These are phyloP conservation scores for Caenorhabditis afra DNA, from an alignment of 2,888 invertebrate species.

Conservation along the genomic window DNA sequence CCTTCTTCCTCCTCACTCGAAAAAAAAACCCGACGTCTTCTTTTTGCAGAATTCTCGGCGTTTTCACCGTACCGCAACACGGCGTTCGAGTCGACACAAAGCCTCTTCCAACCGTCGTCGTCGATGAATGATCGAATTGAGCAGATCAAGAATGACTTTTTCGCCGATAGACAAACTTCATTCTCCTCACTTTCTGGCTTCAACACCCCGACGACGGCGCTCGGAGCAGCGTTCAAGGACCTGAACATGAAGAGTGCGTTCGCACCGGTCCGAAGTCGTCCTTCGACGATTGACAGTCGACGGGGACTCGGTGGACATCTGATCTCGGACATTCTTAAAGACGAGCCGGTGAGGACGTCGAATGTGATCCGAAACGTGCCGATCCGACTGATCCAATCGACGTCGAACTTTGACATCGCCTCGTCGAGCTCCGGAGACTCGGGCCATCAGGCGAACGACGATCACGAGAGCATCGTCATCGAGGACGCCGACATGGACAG, in stretches of 20 bases:
- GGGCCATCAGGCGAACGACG: conserved; percentile 49
- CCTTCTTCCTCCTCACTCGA: too few relatives aligned
- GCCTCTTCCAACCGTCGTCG: conserved; percentile 52
- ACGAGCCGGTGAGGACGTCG: conserved; percentile 16
- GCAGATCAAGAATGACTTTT: conserved; percentile 58
- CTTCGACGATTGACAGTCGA: conserved; percentile 43
- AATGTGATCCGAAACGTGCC: conserved; percentile 51
- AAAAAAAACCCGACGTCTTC: background rate
- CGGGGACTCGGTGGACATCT: conserved; percentile 59
- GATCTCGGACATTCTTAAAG: conserved; percentile 42
- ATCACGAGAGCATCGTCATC: conserved; percentile 52
- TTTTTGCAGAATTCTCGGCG: conserved; percentile 47
- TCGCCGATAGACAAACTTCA: conserved; percentile 43
- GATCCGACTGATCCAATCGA: conserved; percentile 42
- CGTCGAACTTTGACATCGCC: conserved; percentile 44
- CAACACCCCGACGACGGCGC: conserved; percentile 70
- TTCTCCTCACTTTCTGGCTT: conserved; percentile 67
- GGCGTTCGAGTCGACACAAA: conserved; percentile 59
- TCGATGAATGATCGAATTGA: conserved; percentile 58
- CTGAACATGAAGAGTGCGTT: conserved; percentile 65
- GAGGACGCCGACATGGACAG: conserved; percentile 65
- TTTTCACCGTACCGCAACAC: conserved; percentile 63
- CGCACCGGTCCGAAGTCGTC: background rate
- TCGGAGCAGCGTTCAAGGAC: conserved; percentile 68
- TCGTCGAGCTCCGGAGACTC: conserved; percentile 55